Conservation (phyloP, 2,797 vertebrate genomes). For the Haliaeetus albicilla region DNA sequence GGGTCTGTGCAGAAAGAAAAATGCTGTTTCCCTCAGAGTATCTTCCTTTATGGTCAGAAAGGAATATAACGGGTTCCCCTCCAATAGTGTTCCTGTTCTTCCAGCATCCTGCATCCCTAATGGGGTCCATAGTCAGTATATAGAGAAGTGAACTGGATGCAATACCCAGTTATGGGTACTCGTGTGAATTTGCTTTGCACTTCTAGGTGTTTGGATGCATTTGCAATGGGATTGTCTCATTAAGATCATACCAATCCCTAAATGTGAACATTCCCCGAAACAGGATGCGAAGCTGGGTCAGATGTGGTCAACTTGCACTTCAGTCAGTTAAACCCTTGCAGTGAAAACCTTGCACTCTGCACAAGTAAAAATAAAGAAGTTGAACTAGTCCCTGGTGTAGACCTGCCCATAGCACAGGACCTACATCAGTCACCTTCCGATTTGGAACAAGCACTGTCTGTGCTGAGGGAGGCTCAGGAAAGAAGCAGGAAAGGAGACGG, state of each 20-base stretch:
- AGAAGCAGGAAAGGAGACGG: conserved; percentile 22
- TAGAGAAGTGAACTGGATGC: background rate
- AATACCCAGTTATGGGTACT: background rate
- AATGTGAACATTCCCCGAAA: background rate
- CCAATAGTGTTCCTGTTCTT: background rate
- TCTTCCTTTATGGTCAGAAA: background rate
- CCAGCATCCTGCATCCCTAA: background rate
- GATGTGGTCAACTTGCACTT: background rate
- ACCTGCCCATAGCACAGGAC: background rate
- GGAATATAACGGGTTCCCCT: background rate
- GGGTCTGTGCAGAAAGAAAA: background rate
- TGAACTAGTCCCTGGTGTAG: background rate
- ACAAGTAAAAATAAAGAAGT: background rate
- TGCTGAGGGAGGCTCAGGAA: conserved; percentile 33
- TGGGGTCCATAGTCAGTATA: background rate
- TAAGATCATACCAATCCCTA: background rate
- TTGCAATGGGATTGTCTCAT: background rate
- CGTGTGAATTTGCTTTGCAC: background rate
- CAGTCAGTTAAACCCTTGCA: background rate
- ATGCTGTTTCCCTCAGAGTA: background rate
- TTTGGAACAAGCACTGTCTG: conserved; percentile 24
- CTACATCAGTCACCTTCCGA: conserved; percentile 10
- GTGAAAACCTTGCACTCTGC: background rate
- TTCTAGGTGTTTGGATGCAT: background rate
- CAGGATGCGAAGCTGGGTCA: background rate